Evolutionary conservation across 1,140 invertebrate species (phyloP).

Genomic region (Euura lappo): DNA sequence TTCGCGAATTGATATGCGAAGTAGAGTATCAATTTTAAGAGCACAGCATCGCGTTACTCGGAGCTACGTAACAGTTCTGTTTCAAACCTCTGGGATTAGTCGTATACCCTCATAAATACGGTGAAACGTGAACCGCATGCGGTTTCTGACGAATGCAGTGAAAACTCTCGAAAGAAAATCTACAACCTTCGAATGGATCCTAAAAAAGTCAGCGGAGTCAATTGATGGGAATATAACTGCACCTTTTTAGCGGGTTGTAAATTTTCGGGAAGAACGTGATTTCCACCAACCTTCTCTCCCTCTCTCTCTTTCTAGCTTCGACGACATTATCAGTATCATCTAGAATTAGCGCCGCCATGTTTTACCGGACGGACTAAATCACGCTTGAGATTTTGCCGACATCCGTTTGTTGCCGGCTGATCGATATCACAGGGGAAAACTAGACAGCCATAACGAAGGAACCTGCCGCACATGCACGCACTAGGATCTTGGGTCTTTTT

Average conservation of each 20-base stretch:
- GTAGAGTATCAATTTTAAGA: background rate
- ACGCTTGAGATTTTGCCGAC: slow-evolving; percentile 10
- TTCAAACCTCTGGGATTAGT: background rate
- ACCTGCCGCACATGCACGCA: background rate
- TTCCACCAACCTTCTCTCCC: background rate
- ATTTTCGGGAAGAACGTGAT: slow-evolving; percentile 11
- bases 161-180: background rate
- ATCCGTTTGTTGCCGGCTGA: slow-evolving; percentile 9
- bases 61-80: background rate
- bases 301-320: background rate
- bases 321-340: background rate
- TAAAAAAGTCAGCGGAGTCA: background rate
- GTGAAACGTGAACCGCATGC: slow-evolving; percentile 4
- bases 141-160: background rate
- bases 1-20: background rate
- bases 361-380: slow-evolving; percentile 2
- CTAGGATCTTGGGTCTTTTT: background rate
- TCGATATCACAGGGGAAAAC: slow-evolving; percentile 7
- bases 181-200: background rate
- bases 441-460: background rate
- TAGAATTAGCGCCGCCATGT: background rate
- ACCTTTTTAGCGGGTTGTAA: slow-evolving; percentile 12
- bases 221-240: slow-evolving; percentile 10
- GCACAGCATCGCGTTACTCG: background rate
- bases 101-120: background rate